These are phyloP conservation scores for Aleiodes sp. DNA, from an alignment of 1,140 invertebrate genomes.

Conservation along the genomic window DNA sequence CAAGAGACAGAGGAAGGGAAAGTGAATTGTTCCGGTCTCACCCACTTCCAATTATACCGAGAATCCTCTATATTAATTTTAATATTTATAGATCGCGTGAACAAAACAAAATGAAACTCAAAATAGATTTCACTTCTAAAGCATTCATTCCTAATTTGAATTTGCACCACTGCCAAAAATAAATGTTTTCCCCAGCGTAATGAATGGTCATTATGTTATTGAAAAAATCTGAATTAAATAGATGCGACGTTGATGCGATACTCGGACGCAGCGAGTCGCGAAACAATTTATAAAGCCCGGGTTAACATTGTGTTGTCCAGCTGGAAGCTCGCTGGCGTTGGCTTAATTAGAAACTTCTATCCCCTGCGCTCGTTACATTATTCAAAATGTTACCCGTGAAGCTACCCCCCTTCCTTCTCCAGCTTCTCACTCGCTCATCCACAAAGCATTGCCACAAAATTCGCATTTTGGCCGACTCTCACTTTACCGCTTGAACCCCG, in stretches of 20 bases:
- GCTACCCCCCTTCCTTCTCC: neutral
- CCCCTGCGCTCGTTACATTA: conserved; percentile 60
- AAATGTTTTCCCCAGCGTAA: too few relatives aligned
- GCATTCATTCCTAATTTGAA: too few relatives aligned
- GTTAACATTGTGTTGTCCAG: conserved; percentile 59
- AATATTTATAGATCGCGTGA: too few relatives aligned
- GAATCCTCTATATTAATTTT: too few relatives aligned
- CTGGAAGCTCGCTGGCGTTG: conserved; percentile 33
- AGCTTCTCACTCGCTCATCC: neutral
- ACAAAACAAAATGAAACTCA: too few relatives aligned
- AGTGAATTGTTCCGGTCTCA: too few relatives aligned
- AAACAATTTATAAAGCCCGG: conserved; percentile 38
- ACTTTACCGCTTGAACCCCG: conserved; percentile 37
- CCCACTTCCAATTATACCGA: too few relatives aligned
- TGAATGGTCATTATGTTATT: too few relatives aligned
- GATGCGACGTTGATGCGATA: neutral
- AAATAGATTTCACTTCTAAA: too few relatives aligned
- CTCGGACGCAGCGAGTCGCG: conserved; percentile 51
- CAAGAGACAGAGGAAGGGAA: too few relatives aligned
- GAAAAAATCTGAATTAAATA: neutral
- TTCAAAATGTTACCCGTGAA: conserved; percentile 52
- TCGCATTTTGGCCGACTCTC: conserved; percentile 30
- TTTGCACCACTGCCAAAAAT: too few relatives aligned
- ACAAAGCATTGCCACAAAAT: conserved; percentile 43
- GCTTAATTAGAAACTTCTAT: conserved; percentile 66